Evolutionary conservation across 2,113 vertebrate species (phyloP), one percentile per base, ranked within the genome.

Genomic region (Nematolebias whitei): DNA sequence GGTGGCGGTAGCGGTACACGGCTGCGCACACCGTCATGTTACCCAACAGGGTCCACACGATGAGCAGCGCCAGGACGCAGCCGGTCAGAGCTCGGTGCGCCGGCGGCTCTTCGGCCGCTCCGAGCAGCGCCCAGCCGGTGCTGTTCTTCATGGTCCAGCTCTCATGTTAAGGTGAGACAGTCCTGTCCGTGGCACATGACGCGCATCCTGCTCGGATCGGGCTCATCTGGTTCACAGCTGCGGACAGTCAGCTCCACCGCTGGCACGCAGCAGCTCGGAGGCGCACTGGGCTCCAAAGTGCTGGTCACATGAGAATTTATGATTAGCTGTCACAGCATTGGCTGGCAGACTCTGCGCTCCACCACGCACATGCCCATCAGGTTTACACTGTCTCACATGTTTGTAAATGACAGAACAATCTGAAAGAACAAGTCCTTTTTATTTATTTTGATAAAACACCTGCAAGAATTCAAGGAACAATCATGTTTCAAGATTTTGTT

Each of bases 41-140:
- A 1, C 90, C 90, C 0, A 90, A 61, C 26, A 91, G 63, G 38
- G 90, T 91, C 90, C 90, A 91, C 5, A 89, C n/a, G 48, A 91
- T 90, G 4, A 91, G 85, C 51, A 89, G 75, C 16, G 79, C 71
- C 65, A 91, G 77, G 43, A 85, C 51, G 68, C 82, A 85, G 18
- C 85, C 88, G 2, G 77, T 84, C 3, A 88, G 8, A 4, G 72
- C 78, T 9, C 86, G 76, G 64, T 71, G 61, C 32, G 68, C 72
- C 23, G 64, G 65, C 12, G 63, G 63, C 12, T 79, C 57, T 16
- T 67, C 6, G 71, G 16, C 52, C 58, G 32, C 49, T 64, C 0
- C 59, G 7, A 40, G 35, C 58, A 18, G 57, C 19, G 7, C 55
- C 57, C 20, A 51, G 63, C 51, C 29, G 40, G 55, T 74, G 1